Conservation (phyloP, 1,140 invertebrate species). For the honey bee (Apis mellifera) region Amel_HAv3.1 CM009941.2:16059001-16059500, state of each 20-base stretch:
- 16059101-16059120: too few relatives aligned
- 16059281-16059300: slow-evolving; percentile 11
- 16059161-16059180: too few relatives aligned
- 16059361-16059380: not conserved
- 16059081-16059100: not conserved
- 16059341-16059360: not conserved
- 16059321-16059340: not conserved
- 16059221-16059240: not conserved
- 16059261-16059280: not conserved
- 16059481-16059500: slow-evolving; percentile 71
- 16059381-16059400: not conserved
- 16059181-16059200: too few relatives aligned
- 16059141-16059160: too few relatives aligned
- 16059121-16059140: too few relatives aligned
- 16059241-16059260: not conserved
- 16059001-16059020: not conserved
- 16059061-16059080: not conserved
- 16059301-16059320: not conserved
- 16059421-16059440: slow-evolving; percentile 73
- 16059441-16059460: slow-evolving; percentile 80
- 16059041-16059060: not conserved
- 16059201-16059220: too few relatives aligned
- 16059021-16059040: not conserved
- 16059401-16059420: not conserved
- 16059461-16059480: slow-evolving; percentile 77